Evolutionary conservation across 2,113 vertebrate species (phyloP), one percentile per base, ranked within the genome.

Genomic region (Donacobius atricapilla): DNA sequence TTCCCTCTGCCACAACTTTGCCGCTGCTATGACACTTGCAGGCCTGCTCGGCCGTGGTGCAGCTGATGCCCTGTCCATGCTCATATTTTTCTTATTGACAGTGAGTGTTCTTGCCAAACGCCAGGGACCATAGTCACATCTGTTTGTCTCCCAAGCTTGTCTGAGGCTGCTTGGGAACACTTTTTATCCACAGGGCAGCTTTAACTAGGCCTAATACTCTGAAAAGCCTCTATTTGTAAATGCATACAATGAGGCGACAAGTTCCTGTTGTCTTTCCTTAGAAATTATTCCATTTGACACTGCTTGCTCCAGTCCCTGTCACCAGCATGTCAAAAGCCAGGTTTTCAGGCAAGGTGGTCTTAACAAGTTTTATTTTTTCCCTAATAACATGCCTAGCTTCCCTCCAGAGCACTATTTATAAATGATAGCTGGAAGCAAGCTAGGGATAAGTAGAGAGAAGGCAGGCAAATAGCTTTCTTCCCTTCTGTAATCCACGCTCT

Each of bases 61-160:
- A 99, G 98, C 98, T 99, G 98, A 98, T 98, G 98, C 98, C 98
- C 98, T 99, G 98, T 99, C 98, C 97, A 93, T 97, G 97, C 97
- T 89, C 96, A 98, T 99, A 97, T 98, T 96, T 97, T 98, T 98
- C 98, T 97, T 97, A 95, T 96, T 98, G 98, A 99, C 97, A 98
- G 98, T 98, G 98, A 99, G 97, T 91, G 93, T 97, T 99, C 97
- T 98, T 99, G 98, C 98, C 98, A 99, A 98, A 98, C 96, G 98
- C 98, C 98, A 97, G 98, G 97, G 98, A 98, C 98, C 98, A 97
- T 97, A 98, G 98, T 98, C 98, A 98, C 98, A 98, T 98, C 98
- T 99, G 98, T 97, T 98, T 97, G 97, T 98, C 98, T 98, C 95
- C 95, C 73, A 77, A 97, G 98, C 98, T 96, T 92, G 97, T 98